phyloP scores from a whole-genome alignment of 2,888 invertebrate species.

The Oscheius sp. region DNA sequence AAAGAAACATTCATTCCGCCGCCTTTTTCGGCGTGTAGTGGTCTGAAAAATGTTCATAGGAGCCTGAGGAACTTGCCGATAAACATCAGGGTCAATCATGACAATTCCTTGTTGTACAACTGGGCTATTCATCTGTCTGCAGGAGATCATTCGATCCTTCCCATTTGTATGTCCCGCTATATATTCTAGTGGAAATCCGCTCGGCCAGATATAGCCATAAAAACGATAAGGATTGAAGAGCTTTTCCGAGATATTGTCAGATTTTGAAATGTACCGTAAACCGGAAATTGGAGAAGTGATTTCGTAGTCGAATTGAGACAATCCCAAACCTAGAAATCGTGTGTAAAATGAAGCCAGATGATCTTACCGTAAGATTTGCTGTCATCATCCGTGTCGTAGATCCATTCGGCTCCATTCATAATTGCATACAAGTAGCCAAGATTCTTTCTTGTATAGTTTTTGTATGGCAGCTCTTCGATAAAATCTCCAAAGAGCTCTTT shows the following conservation, averaged over 20 bases:
- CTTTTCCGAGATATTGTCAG: constrained; percentile 31
- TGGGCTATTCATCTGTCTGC: constrained; percentile 41
- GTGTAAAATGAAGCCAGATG: not conserved
- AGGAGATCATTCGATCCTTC: constrained; percentile 37
- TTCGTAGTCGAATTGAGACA: constrained; percentile 48
- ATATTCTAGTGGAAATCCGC: constrained; percentile 54
- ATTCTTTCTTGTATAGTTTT: constrained; percentile 41
- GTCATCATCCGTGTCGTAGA: constrained; percentile 49
- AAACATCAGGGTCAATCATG: constrained; percentile 54
- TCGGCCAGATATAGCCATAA: constrained; percentile 55
- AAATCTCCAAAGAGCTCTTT: constrained; percentile 2
- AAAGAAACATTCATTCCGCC: constrained; percentile 47
- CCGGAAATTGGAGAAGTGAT: not conserved
- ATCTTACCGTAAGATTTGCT: constrained; percentile 39
- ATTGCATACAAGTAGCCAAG: constrained; percentile 46
- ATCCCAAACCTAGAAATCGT: constrained; percentile 40
- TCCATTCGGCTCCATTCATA: constrained; percentile 43
- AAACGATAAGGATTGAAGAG: constrained; percentile 55
- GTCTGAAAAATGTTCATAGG: constrained; percentile 32
- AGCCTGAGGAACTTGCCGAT: constrained; percentile 31
- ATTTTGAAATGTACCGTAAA: constrained; percentile 8
- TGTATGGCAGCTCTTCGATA: not conserved
- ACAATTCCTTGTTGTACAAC: constrained; percentile 60
- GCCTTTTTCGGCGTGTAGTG: constrained; percentile 44
- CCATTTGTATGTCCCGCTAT: constrained; percentile 47